Percentiles rank a stretch among this genome's conserved stretches.
These are phyloP conservation scores for Heterodera filipjevi DNA, from an alignment of 2,888 invertebrate species.

Conservation along the genomic window DNA sequence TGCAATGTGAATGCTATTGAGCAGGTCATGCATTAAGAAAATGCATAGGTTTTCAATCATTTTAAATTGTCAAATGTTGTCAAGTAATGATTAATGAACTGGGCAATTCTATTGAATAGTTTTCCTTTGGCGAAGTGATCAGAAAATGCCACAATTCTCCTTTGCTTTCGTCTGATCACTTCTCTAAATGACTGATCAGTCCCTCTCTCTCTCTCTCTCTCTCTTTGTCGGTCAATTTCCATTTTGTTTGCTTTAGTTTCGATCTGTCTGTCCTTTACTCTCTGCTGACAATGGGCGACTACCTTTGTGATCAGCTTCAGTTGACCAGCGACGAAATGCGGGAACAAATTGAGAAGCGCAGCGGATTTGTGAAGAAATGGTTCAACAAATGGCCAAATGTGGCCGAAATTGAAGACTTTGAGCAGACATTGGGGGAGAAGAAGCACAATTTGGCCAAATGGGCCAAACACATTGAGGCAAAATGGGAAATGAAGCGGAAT, in stretches of 20 bases:
- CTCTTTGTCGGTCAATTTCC: not conserved
- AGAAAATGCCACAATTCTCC: too few relatives aligned
- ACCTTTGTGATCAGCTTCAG: constrained; percentile 5
- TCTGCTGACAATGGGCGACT: not conserved
- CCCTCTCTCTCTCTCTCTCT: not conserved
- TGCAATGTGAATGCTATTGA: too few relatives aligned
- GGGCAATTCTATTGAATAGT: too few relatives aligned
- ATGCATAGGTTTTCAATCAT: too few relatives aligned
- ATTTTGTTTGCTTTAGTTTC: not conserved
- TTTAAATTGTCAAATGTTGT: too few relatives aligned
- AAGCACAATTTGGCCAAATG: constrained; percentile 3
- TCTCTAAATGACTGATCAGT: not conserved
- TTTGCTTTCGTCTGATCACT: not conserved
- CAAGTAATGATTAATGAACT: too few relatives aligned
- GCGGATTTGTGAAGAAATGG: not conserved
- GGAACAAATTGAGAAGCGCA: not conserved
- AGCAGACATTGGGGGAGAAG: not conserved
- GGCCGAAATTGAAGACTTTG: not conserved
- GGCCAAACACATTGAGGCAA: not conserved
- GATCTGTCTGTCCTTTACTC: constrained; percentile 2
- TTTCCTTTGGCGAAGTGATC: too few relatives aligned
- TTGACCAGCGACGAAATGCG: not conserved
- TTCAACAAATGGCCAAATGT: constrained; percentile 5
- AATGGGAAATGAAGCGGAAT: not conserved
- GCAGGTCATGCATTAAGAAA: too few relatives aligned